These are phyloP conservation scores for Sinocyclocheilus anophthalmus DNA, from an alignment of 2,113 vertebrate species.

Conservation along the genomic window DNA sequence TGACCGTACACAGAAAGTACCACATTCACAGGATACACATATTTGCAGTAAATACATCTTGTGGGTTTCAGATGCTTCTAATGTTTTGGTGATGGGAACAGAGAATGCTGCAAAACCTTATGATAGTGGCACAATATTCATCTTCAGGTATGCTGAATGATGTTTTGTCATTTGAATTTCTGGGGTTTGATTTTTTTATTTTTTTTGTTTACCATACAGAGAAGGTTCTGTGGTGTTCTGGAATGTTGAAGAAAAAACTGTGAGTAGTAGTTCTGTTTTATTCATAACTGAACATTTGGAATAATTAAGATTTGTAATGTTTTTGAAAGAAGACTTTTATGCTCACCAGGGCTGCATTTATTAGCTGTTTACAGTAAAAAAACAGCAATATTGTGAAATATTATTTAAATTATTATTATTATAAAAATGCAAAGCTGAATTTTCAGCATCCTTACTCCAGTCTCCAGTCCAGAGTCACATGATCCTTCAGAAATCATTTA, in stretches of 20 bases:
- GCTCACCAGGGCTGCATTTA: neutral
- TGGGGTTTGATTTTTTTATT: neutral
- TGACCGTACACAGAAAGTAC: neutral
- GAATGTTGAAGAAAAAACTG: constrained; percentile 94
- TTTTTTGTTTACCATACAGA: constrained; percentile 70
- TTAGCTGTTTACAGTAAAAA: neutral
- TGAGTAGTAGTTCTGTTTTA: constrained; percentile 65
- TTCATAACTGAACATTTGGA: neutral
- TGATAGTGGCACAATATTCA: constrained; percentile 85
- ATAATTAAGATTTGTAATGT: neutral
- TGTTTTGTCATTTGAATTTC: neutral
- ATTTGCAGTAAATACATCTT: constrained; percentile 2
- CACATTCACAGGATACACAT: neutral
- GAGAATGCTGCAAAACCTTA: constrained; percentile 81
- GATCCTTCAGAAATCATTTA: neutral
- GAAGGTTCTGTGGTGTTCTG: constrained; percentile 97
- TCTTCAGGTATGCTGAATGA: constrained; percentile 86
- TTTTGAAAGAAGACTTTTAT: neutral
- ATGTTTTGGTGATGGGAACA: constrained; percentile 87
- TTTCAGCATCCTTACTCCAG: neutral
- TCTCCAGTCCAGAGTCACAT: neutral
- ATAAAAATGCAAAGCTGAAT: neutral
- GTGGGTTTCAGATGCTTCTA: constrained; percentile 86
- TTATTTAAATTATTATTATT: neutral
- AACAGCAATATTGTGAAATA: neutral